Evolutionary conservation across 2,888 invertebrate genomes (phyloP), one percentile per base, ranked within the genome.

Genomic region (Melieria picta): DNA sequence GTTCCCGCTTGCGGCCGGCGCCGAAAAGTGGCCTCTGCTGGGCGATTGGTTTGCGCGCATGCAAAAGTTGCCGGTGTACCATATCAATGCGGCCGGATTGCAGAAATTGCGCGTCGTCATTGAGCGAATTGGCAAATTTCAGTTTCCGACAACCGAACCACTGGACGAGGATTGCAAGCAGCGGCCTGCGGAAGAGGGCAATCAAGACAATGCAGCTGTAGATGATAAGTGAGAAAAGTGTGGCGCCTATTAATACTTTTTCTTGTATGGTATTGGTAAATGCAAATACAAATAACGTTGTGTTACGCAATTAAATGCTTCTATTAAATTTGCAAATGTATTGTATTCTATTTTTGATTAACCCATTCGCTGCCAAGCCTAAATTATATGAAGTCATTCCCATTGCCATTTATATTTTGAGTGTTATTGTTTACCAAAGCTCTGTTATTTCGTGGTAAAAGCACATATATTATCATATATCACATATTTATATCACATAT

Each of bases 11-110:
- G 81, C 81, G 4, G 72, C 72, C 61, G 79, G 80, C 61, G 82
- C 81, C 9, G 79, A 80, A 55, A 82, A 84, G 69, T 88, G 84
- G 83, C 87, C 88, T 30, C 82, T 79, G 52, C 69, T 87, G 63
- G 72, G 75, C 16, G 73, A 76, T 58, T 87, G 86, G 86, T 80
- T 83, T 71, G 70, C 77, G 60, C 58, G 73, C 61, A 84, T 87
- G 84, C 80, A 82, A 79, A 75, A 78, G 57, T 69, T 83, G 72
- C 80, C 82, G 50, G 80, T 76, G 67, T 87, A 84, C 72, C 76
- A 79, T 63, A 79, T 79, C 63, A 87, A 87, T 79, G 62, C 74
- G 46, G 71, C 65, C 7, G 86, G 86, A 7, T 75, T 86, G 74
- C 77, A 81, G 13, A 82, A 82, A 68, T 76, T 87, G 13, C 79